These are phyloP conservation scores for Hirtodrosophila duncani DNA, from an alignment of 2,888 invertebrate species.

Conservation along the genomic window DNA sequence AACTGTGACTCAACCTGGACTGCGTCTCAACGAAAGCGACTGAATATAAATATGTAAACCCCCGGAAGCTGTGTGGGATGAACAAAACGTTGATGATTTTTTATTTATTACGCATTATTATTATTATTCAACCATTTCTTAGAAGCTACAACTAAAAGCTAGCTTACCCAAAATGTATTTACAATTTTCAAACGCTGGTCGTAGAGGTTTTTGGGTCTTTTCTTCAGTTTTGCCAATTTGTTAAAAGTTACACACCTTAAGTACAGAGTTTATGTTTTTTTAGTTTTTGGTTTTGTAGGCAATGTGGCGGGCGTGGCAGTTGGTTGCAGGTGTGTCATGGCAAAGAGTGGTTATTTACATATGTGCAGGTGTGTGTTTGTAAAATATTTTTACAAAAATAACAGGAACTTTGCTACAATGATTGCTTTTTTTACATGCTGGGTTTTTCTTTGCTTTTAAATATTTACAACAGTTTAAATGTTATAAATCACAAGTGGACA, in stretches of 20 bases:
- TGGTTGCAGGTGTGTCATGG: constrained; percentile 3
- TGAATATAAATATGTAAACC: too few species aligned
- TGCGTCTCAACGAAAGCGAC: too few species aligned
- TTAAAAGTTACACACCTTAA: too few species aligned
- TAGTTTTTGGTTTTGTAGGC: neutral
- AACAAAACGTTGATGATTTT: too few species aligned
- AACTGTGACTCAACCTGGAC: too few species aligned
- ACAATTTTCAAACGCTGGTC: constrained; percentile 29
- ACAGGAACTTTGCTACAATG: constrained; percentile 6
- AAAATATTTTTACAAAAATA: neutral
- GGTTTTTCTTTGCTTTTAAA: too few species aligned
- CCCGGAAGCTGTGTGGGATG: too few species aligned
- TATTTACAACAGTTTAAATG: constrained; percentile 18
- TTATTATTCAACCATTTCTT: constrained; percentile 46
- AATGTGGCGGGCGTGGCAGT: too few species aligned
- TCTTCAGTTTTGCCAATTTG: neutral
- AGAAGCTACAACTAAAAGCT: constrained; percentile 34
- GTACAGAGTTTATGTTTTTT: constrained; percentile 8
- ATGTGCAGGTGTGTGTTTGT: too few species aligned
- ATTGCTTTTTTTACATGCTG: too few species aligned
- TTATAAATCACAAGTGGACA: constrained; percentile 25
- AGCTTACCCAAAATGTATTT: constrained; percentile 45
- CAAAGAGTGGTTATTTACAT: too few species aligned
- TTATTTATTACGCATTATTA: constrained; percentile 27
- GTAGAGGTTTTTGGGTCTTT: neutral